Conservation (phyloP, 2,113 vertebrate genomes). For the Tychaedon coryphoeus region DNA sequence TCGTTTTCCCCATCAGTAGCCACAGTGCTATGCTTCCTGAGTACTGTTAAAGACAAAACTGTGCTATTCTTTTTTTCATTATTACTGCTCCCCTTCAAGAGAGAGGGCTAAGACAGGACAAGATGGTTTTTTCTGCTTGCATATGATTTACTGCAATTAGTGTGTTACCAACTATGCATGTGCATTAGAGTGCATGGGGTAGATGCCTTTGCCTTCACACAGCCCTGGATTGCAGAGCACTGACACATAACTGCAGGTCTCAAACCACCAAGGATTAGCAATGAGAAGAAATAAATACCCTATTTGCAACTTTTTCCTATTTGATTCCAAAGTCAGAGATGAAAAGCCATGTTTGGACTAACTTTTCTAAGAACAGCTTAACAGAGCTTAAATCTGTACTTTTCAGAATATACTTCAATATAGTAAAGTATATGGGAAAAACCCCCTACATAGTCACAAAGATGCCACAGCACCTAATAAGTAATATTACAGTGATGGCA, state of each 20-base stretch:
- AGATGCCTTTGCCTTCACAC: background rate
- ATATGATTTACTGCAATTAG: background rate
- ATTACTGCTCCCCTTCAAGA: background rate
- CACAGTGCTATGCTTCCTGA: background rate
- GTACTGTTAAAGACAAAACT: background rate
- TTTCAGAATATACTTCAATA: background rate
- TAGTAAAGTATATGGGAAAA: background rate
- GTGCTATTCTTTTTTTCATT: background rate
- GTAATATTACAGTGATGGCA: background rate
- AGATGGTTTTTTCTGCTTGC: background rate
- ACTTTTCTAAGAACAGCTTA: background rate
- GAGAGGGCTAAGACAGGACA: background rate
- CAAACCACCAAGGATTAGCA: background rate
- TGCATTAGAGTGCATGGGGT: background rate
- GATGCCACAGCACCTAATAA: background rate
- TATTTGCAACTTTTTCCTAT: background rate
- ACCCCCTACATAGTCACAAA: background rate
- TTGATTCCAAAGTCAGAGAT: background rate
- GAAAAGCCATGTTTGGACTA: background rate
- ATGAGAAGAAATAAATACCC: background rate
- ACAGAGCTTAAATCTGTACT: background rate
- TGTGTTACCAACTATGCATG: background rate
- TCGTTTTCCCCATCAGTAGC: background rate
- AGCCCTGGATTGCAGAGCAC: background rate
- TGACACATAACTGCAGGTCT: background rate